Evolutionary conservation across 2,888 invertebrate genomes (phyloP).

Genomic region (Cylindroiulus punctatus): DNA sequence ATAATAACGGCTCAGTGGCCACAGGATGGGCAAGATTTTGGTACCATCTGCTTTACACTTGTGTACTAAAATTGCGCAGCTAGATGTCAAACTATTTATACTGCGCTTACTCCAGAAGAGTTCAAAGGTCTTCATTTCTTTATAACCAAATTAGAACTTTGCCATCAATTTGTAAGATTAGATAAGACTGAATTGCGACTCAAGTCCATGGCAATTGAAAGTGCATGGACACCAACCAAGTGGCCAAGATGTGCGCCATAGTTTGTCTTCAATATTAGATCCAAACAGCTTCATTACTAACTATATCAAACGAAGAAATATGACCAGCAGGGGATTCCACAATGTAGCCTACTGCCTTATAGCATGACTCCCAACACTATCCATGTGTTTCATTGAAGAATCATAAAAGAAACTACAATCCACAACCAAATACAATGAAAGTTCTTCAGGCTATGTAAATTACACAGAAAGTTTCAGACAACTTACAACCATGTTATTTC

Average conservation of each 20-base stretch:
- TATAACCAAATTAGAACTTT: conserved; percentile 44
- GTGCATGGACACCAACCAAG: neutral
- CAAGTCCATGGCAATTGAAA: conserved; percentile 44
- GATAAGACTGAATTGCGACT: conserved; percentile 39
- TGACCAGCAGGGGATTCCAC: too few relatives aligned
- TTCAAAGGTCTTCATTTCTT: conserved; percentile 6
- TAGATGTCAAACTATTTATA: conserved; percentile 47
- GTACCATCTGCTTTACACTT: neutral
- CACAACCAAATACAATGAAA: too few relatives aligned
- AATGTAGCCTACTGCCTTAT: too few relatives aligned
- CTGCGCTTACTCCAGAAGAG: neutral
- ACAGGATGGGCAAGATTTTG: neutral
- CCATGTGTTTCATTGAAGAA: too few relatives aligned
- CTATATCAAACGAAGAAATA: too few relatives aligned
- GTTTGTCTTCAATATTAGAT: neutral
- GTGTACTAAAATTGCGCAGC: conserved; percentile 29
- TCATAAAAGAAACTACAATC: too few relatives aligned
- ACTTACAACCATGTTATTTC: too few relatives aligned
- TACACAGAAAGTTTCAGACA: too few relatives aligned
- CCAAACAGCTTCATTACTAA: neutral
- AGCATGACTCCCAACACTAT: too few relatives aligned
- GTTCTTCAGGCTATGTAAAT: too few relatives aligned
- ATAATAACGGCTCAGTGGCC: conserved; percentile 39
- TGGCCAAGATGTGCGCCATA: neutral
- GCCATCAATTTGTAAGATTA: conserved; percentile 39